Percentiles rank a stretch among this genome's conserved stretches.
These are phyloP conservation scores for Sus scrofa DNA, from an alignment of 2,113 vertebrate genomes.

Conservation along the genomic window DNA sequence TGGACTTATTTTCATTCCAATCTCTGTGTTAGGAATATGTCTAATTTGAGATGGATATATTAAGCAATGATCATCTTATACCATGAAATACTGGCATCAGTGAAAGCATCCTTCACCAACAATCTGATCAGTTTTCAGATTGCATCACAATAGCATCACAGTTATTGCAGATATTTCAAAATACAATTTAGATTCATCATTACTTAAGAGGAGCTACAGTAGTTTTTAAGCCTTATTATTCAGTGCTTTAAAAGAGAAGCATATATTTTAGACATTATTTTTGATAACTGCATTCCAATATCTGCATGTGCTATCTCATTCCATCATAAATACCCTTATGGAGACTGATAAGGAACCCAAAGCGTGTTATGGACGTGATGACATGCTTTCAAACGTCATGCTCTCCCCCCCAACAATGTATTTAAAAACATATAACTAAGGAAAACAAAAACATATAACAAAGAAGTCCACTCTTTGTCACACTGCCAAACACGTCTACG, in stretches of 20 bases:
- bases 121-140: background rate
- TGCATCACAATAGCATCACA: background rate
- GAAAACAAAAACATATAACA: too few species aligned
- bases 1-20: background rate
- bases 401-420: background rate
- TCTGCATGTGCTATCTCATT: background rate
- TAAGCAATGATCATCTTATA: background rate
- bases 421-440: background rate
- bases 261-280: conserved; percentile 4
- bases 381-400: conserved; percentile 15
- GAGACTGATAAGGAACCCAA: conserved; percentile 13
- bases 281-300: conserved; percentile 3
- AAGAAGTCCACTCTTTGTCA: background rate
- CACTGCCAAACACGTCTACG: background rate
- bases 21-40: background rate
- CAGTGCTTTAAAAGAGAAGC: background rate
- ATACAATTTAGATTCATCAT: background rate
- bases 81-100: background rate
- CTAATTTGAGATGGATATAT: background rate
- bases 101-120: background rate
- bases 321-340: background rate
- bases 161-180: background rate
- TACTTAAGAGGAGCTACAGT: background rate
- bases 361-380: too few species aligned
- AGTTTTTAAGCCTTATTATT: background rate